Evolutionary conservation across 2,888 invertebrate genomes (phyloP), one percentile per base, ranked within the genome.

Genomic region (Acheta domesticus): DNA sequence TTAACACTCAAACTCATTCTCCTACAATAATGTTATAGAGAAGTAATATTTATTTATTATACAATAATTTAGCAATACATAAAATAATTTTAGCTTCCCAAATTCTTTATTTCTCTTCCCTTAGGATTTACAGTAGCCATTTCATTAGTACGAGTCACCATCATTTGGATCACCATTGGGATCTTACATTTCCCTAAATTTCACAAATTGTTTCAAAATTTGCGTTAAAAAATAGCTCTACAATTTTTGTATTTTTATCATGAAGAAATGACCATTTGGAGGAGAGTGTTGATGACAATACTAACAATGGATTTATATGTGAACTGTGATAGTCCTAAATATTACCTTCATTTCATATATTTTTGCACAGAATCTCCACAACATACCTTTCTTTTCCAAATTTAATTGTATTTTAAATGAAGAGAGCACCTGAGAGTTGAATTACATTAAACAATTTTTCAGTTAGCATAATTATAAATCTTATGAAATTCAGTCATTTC

Each of bases 311-410:
- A 62, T 62, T 62, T 62, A 62, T 62, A 62, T 62, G 62, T 62
- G n/a, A 62, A 62, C 62, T 62, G 62, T 62, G 62, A 62, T 62
- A 62, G 62, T 62, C 62, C 62, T 62, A 62, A 62, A 62, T 62
- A 62, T 62, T 62, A 14, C n/a, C 62, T 62, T 62, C 62, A 62
- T 62, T 62, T 62, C 8, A 36, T 36, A 36, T 36, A 36, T 36
- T 36, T 36, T 36, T 36, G 36, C 36, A 36, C 36, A 36, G 36
- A 36, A 36, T 36, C 36, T 36, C 36, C 36, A 36, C 36, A 36
- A 36, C 36, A 36, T 8, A 8, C 36, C 36, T 36, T 36, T 36
- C 4, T 36, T 36, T 8, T 36, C 8, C 8, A 36, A 36, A 36
- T 36, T 36, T 36, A 36, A 36, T 36, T 8, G 36, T 8, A 36